Conservation (phyloP, 2,113 vertebrate genomes). For the Porphyrio hochstetteri region DNA sequence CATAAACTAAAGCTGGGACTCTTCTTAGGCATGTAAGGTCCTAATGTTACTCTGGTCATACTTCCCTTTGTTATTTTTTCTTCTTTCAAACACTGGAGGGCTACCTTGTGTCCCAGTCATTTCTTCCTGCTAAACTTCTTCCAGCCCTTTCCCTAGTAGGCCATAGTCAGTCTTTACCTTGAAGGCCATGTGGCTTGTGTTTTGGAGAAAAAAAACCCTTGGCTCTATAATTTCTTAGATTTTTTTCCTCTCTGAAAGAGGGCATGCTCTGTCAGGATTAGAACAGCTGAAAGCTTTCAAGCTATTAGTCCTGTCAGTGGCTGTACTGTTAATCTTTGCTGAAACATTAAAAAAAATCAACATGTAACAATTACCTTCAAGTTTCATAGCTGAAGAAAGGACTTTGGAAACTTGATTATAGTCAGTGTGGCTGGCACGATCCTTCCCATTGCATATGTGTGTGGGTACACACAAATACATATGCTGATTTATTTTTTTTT, state of each 20-base stretch:
- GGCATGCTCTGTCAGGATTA: background rate
- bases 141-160: rapidly evolving
- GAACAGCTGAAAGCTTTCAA: background rate
- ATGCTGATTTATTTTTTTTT: background rate
- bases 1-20: background rate
- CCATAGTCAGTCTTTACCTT: background rate
- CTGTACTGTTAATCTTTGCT: background rate
- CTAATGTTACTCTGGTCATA: background rate
- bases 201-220: background rate
- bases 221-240: background rate
- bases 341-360: background rate
- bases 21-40: background rate
- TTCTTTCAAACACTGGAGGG: background rate
- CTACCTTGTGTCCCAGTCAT: background rate
- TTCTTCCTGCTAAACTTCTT: background rate
- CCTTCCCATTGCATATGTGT: background rate
- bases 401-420: background rate
- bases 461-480: background rate
- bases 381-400: background rate
- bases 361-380: background rate
- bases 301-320: background rate
- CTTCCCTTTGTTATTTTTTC: background rate
- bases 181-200: background rate
- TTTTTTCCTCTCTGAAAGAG: background rate
- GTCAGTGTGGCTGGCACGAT: background rate